Evolutionary conservation across 92 coral and sea anemone species (phyloP), one percentile per base, ranked within the genome.

Genomic region (Porites divaricata): DNA sequence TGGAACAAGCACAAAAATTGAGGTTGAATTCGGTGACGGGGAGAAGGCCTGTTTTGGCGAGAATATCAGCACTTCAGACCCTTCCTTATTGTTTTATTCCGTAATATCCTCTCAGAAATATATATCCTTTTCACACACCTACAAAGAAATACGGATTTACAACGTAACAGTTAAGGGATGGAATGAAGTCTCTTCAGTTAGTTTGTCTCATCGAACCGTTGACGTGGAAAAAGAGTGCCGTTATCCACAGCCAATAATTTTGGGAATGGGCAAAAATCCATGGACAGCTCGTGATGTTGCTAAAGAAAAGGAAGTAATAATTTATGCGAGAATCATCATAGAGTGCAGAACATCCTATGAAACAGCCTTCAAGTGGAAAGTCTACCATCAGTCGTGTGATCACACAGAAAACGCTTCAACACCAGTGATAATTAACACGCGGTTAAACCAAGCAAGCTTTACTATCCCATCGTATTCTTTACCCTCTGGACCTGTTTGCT

Each of bases 11-110:
- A 78, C 90, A 9, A 84, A 83, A 41, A 70, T 83, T 64, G 62
- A 70, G 14, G 76, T 93, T 16, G 75, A 69, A 63, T 80, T 91
- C 15, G 97, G 97, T 13, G 97, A 93, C 28, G 93, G 91, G 12
- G 67, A 53, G 6, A 81, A 53, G 22, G 51, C 10, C 3, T 62
- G 76, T n/a, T 61, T 81, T 0, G 89, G 89, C 20, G 70, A 82
- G 0, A 41, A 50, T 10, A 24, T 52, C 8, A 20, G 12, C 57
- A 61, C 41, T 21, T 9, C 16, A 13, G 63, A 20, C 15, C 13
- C 50, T 2, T 14, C 45, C 12, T 49, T 41, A 20, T 22, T 2
- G 4, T 41, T 26, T 49, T 15, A 11, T 56, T 19, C 50, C 9
- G 17, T 81, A 0, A 57, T 8, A 17, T 4, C 53, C 3, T 58